These are phyloP conservation scores for Accipiter virgatus DNA, from an alignment of 2,113 vertebrate genomes.

Conservation along the genomic window DNA sequence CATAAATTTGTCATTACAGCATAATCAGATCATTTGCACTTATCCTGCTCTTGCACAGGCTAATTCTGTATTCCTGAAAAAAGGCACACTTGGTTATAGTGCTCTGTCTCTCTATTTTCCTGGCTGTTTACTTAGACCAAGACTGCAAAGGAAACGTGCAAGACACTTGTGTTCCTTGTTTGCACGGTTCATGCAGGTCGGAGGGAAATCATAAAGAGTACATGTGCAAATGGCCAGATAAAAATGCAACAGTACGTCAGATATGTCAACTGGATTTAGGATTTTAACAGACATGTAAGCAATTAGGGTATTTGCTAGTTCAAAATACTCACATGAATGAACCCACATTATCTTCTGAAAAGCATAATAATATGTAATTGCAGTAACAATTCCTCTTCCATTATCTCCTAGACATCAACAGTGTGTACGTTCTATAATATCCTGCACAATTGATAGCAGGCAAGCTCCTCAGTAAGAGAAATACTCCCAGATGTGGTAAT, in stretches of 20 bases:
- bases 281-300: constrained; percentile 32
- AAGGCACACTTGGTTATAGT: neutral
- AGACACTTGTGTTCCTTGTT: neutral
- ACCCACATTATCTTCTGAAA: constrained; percentile 61
- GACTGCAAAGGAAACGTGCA: neutral
- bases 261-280: constrained; percentile 21
- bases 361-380: constrained; percentile 65
- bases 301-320: constrained; percentile 59
- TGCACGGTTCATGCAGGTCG: neutral
- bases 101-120: neutral
- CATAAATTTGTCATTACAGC: neutral
- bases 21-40: neutral
- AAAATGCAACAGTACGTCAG: neutral
- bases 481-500: constrained; percentile 48
- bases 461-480: constrained; percentile 15
- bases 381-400: constrained; percentile 68
- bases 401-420: constrained; percentile 67
- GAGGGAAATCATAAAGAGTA: neutral
- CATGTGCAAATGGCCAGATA: neutral
- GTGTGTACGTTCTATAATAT: constrained; percentile 22
- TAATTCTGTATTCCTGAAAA: neutral
- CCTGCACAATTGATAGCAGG: constrained; percentile 37
- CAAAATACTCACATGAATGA: constrained; percentile 62
- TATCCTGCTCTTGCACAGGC: neutral
- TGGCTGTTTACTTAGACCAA: neutral